Evolutionary conservation across 2,113 vertebrate genomes (phyloP), one percentile per base, ranked within the genome.

Genomic region (Callorhinus ursinus): DNA sequence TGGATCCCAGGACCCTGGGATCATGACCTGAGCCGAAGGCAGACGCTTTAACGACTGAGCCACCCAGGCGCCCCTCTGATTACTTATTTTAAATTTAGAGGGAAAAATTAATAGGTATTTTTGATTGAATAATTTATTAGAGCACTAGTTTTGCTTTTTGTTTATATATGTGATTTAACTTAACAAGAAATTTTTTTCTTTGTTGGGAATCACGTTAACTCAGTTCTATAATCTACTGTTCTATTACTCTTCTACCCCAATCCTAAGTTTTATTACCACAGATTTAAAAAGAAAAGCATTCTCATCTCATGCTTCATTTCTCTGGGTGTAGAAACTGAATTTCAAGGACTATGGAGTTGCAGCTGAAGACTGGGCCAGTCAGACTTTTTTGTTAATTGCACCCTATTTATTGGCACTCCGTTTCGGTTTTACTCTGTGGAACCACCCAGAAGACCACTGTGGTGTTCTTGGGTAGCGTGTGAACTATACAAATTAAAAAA

Each of bases 121-220:
- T 59, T 95, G 39, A 46, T 74, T 71, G 46, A 71, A 57, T 93
- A 87, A 87, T 77, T 96, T 92, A 33, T 92, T 96, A 33, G 33
- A 49, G 46, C n/a, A 88, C 26, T 63, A 65, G 46, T 21, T 90
- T 82, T 94, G 53, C 49, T 76, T 96, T 96, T 86, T 55, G 28
- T 76, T 53, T 67, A 39, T 53, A 59, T 92, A 46, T 76, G 72
- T 95, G 49, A 53, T 49, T 83, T 94, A 87, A 63, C 19, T 92
- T 93, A 95, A n/a, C n/a, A n/a, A 55, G n/a, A 85, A 59, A 6
- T 71, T 84, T 88, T 72, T 26, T 85, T 94, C n/a, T 57, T 89
- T 74, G 4, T 22, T 92, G 39, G 42, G 85, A 93, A 93, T 57
- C 19, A 4, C 74, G 2, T 86, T 90, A 49, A n/a, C 4, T 90